Conservation (phyloP, 2,888 invertebrate species). For the Philereme vetulata region DNA sequence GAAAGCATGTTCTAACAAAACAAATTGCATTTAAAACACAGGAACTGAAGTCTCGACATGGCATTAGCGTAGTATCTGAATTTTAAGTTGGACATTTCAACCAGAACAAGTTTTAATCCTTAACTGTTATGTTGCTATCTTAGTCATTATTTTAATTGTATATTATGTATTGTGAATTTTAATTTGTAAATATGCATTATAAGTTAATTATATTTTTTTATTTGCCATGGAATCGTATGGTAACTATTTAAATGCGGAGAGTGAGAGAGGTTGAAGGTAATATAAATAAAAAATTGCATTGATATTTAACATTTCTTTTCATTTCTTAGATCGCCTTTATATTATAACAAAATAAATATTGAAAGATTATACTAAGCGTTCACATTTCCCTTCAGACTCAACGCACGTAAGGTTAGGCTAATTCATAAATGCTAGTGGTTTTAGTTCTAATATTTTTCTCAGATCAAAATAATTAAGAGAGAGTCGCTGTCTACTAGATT, state of each 20-base stretch:
- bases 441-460: no score
- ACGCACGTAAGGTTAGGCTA: constrained; percentile 8
- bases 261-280: constrained; percentile 73
- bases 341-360: constrained; percentile 58
- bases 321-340: constrained; percentile 49
- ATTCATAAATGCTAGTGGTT: neutral
- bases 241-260: constrained; percentile 74
- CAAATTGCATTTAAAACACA: constrained; percentile 63
- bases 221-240: constrained; percentile 78
- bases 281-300: constrained; percentile 79
- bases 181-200: constrained; percentile 81
- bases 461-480: no score
- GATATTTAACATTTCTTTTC: constrained; percentile 65
- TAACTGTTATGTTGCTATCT: constrained; percentile 67
- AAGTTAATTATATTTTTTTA: constrained; percentile 77
- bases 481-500: no score
- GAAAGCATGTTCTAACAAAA: constrained; percentile 47
- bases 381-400: constrained; percentile 6
- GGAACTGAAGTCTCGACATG: constrained; percentile 46
- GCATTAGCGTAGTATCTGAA: constrained; percentile 39
- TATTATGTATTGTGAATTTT: constrained; percentile 76
- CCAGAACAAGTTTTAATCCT: constrained; percentile 62
- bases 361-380: constrained; percentile 47
- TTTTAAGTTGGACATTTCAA: constrained; percentile 57
- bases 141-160: constrained; percentile 82